Percentiles rank a stretch among this genome's conserved stretches.
Conservation (phyloP, 1,140 invertebrate species). For the Caenorhabditis brenneri region DNA sequence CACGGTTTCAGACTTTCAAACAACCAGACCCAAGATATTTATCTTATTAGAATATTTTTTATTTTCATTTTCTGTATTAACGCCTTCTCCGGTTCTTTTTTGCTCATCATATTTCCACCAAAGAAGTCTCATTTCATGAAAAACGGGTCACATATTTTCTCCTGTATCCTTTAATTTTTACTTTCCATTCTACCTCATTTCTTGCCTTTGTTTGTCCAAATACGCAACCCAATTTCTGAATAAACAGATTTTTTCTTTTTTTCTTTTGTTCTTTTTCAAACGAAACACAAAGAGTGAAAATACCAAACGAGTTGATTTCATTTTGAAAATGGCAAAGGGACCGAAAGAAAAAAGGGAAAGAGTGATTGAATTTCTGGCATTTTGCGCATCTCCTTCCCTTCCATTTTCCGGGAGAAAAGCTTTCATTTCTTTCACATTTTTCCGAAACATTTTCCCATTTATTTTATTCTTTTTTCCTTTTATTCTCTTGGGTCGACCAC, state of each 20-base stretch:
- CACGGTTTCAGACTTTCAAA: too few relatives aligned
- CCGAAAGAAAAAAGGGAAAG: background rate
- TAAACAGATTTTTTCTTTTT: conserved; percentile 2
- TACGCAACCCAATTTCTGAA: conserved; percentile 16
- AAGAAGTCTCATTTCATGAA: background rate
- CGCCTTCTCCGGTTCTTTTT: background rate
- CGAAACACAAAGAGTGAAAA: background rate
- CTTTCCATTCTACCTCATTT: conserved; percentile 23
- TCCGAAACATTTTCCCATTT: background rate
- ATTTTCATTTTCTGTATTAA: too few relatives aligned
- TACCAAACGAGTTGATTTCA: conserved; percentile 10
- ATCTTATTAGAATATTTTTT: too few relatives aligned
- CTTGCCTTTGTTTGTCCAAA: background rate
- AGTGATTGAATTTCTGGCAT: conserved; percentile 36
- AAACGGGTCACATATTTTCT: background rate
- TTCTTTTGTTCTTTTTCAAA: background rate
- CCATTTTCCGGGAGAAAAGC: conserved; percentile 25
- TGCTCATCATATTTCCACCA: background rate
- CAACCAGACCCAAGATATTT: too few relatives aligned
- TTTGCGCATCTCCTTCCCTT: background rate
- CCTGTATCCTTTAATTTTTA: background rate
- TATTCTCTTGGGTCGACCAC: background rate
- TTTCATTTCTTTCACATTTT: background rate
- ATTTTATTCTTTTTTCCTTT: background rate
- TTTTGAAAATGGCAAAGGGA: background rate